Evolutionary conservation across 2,113 vertebrate species (phyloP), one percentile per base, ranked within the genome.

Genomic region (Acanthochromis polyacanthus): DNA sequence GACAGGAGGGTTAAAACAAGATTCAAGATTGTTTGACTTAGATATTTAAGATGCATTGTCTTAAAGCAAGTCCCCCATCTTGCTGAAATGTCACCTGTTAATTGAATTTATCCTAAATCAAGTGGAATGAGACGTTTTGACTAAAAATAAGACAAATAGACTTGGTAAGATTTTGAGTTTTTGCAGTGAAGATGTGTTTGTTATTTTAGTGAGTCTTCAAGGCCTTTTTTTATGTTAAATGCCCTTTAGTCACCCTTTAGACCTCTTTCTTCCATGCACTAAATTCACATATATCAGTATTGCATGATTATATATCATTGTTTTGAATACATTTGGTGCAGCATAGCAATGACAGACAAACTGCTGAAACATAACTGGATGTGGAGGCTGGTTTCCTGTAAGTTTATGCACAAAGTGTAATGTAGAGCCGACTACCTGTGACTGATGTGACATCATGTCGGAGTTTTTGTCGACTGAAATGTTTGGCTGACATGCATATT

Each of bases 401-500:
- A 60, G 22, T 15, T 57, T 10, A 65, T 1, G 10, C 5, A 10
- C 16, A 28, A 32, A 17, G 11, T 30, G 3, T 3, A 55, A 17
- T 10, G 20, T 1, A 0, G 12, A 56, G 7, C 8, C 38, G 46
- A 7, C 4, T n/a, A 25, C 23, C 23, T 38, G 45, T 28, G 28
- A 51, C 45, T 48, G 16, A 59, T 11, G 16, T 73, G n/a, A 81
- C 58, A 61, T 84, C 52, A 53, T 3, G 62, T 81, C 50, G 77
- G 46, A 52, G 50, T 62, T 5, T 32, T 19, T 68, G 53, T n/a
- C 36, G 45, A 12, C 25, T 5, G 38, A 1, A 38, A 53, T 4
- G 32, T 45, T 15, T 20, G 7, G 10, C 36, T n/a, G 19, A 25
- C 19, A 46, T 53, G 5, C 8, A 58, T 60, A 1, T 15, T 15